Evolutionary conservation across 1,140 invertebrate species (phyloP).

Genomic region (Trinorchestia longiramus): DNA sequence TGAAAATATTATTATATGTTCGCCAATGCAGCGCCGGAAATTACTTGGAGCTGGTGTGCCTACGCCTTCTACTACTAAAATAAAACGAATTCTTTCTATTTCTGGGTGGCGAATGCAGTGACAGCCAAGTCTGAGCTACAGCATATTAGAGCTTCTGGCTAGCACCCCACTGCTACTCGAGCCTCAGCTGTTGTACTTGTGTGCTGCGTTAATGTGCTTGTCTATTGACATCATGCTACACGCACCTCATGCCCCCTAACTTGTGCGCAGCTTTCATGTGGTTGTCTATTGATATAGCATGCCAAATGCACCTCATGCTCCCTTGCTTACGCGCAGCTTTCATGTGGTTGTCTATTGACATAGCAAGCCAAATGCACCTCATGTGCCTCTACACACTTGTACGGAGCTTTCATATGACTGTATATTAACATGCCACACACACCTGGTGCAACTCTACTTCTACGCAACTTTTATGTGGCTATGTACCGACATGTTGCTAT

Average conservation of each 20-base stretch:
- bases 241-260: not conserved
- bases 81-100: not conserved
- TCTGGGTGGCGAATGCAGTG: not conserved
- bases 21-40: not conserved
- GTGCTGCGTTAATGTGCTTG: not conserved
- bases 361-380: too few species aligned
- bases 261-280: not conserved
- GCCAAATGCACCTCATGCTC: not conserved
- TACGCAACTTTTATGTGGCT: not conserved
- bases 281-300: not conserved
- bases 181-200: not conserved
- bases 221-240: not conserved
- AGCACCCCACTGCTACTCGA: too few species aligned
- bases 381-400: not conserved
- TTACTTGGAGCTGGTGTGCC: not conserved
- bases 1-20: not conserved
- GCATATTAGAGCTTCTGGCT: not conserved
- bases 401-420: not conserved
- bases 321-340: not conserved
- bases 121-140: conserved; percentile 6
- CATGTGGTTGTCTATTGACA: not conserved
- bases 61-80: not conserved
- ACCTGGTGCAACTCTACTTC: not conserved
- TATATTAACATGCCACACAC: not conserved
- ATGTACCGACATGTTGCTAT: not conserved